Conservation (phyloP, 2,797 vertebrate species). For the Malurus splendens region DNA sequence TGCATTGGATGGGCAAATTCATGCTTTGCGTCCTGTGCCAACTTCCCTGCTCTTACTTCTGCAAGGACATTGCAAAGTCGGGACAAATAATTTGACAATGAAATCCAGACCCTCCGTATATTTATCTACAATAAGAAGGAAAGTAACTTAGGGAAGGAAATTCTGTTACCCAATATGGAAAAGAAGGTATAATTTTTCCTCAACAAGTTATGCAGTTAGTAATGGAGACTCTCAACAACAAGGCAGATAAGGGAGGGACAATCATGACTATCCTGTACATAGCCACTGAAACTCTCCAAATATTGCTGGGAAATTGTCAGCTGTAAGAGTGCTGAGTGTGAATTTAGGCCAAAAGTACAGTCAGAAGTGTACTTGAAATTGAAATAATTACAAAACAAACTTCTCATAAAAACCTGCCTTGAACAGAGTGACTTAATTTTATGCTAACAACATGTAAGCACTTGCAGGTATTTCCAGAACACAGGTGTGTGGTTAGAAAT, state of each 20-base stretch:
- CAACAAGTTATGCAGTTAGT: neutral
- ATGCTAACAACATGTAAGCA: neutral
- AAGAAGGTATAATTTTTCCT: neutral
- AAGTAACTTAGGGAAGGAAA: neutral
- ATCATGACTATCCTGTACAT: neutral
- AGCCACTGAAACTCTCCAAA: neutral
- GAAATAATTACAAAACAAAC: neutral
- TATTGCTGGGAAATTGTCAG: neutral
- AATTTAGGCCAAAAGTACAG: neutral
- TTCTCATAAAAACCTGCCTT: neutral
- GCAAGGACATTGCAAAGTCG: neutral
- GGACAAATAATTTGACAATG: neutral
- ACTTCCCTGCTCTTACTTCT: neutral
- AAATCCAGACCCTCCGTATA: neutral
- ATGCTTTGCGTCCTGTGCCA: neutral
- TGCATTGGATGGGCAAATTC: accelerated
- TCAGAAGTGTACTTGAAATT: neutral
- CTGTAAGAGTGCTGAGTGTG: neutral
- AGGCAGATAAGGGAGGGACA: neutral
- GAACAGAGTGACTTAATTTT: neutral
- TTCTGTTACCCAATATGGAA: neutral
- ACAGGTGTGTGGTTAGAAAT: neutral
- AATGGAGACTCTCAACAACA: neutral
- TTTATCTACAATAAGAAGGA: neutral
- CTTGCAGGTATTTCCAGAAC: neutral